These are phyloP conservation scores for Muscicapa striata DNA, from an alignment of 2,797 vertebrate species.

Conservation along the genomic window DNA sequence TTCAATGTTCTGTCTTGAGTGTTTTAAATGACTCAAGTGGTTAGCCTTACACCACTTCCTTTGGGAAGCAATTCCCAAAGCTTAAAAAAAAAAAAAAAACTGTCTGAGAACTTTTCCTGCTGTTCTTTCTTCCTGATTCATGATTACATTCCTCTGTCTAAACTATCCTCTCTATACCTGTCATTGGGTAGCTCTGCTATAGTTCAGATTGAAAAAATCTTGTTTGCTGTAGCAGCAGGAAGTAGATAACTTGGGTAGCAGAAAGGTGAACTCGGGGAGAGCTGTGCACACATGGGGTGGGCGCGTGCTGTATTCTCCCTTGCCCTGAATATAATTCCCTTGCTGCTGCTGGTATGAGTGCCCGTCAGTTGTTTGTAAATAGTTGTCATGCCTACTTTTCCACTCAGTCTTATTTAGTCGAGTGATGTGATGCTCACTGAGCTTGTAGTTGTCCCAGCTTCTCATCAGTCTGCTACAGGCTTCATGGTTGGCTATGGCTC, in stretches of 20 bases:
- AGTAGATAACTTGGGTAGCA: not conserved
- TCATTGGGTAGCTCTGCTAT: not conserved
- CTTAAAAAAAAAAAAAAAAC: not conserved
- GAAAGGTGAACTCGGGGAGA: not conserved
- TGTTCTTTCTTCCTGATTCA: conserved; percentile 22
- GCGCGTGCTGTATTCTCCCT: not conserved
- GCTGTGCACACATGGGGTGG: accelerated
- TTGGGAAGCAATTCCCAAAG: conserved; percentile 63
- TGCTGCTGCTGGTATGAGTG: not conserved
- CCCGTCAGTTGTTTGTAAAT: conserved; percentile 1
- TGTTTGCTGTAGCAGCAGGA: not conserved
- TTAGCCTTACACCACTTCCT: conserved; percentile 43
- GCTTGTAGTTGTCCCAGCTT: not conserved
- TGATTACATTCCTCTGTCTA: not conserved
- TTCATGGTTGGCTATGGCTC: not conserved
- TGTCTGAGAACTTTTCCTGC: conserved; percentile 46
- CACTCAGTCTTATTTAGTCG: not conserved
- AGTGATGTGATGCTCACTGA: not conserved
- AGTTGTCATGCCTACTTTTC: conserved; percentile 34
- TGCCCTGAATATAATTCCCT: not conserved
- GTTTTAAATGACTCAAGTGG: not conserved
- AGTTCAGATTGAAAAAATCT: not conserved
- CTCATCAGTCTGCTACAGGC: not conserved
- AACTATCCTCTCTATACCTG: not conserved
- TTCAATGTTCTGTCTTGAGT: not conserved